Evolutionary conservation across 2,113 vertebrate genomes (phyloP).

Genomic region (Lipotes vexillifer): DNA sequence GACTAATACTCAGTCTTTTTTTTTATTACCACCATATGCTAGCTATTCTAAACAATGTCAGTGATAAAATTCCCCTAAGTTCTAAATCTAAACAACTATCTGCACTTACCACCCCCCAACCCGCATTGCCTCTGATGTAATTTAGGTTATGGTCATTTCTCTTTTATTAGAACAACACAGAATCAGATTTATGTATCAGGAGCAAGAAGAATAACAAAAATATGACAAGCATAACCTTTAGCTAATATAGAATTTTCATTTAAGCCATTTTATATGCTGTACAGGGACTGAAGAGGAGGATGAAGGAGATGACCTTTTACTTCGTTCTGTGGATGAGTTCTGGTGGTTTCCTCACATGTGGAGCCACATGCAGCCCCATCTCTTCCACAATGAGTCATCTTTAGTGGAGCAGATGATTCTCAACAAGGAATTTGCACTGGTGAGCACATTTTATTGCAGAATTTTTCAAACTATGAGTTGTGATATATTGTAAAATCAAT

Average conservation of each 20-base stretch:
- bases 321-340: constrained; percentile 93
- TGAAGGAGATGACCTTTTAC: constrained; percentile 92
- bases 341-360: constrained; percentile 99
- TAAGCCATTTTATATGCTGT: background rate
- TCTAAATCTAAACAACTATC: background rate
- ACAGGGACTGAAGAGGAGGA: constrained; percentile 94
- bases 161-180: background rate
- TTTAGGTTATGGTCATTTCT: background rate
- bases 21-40: background rate
- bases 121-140: background rate
- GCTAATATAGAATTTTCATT: background rate
- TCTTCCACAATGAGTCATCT: constrained; percentile 96
- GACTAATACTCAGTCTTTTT: background rate
- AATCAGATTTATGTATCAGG: background rate
- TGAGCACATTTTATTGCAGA: constrained; percentile 67
- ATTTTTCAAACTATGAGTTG: background rate
- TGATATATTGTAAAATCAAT: background rate
- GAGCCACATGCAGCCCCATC: constrained; percentile 98
- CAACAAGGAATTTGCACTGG: constrained; percentile 97
- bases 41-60: background rate
- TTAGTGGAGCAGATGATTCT: constrained; percentile 97
- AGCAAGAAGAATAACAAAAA: background rate
- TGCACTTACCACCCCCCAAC: fast-evolving
- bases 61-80: background rate
- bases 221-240: background rate